Evolutionary conservation across 2,888 invertebrate species (phyloP).

Genomic region (Vanessa cardui): DNA sequence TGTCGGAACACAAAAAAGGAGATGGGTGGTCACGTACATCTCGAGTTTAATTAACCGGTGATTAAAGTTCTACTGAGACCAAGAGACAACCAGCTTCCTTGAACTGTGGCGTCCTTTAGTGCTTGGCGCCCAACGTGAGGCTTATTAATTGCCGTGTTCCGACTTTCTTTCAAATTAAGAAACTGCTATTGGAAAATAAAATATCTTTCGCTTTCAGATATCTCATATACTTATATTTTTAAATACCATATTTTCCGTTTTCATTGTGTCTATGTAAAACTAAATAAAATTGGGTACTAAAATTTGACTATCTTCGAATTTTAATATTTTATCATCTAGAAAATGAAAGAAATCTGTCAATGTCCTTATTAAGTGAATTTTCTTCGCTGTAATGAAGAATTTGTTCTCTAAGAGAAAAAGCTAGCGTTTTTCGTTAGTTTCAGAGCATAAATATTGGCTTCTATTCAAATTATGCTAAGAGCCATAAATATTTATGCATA

Average conservation of each 20-base stretch:
- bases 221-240: not conserved
- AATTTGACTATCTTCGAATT: not conserved
- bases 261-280: not conserved
- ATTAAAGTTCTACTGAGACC: conserved; percentile 62
- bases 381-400: conserved; percentile 26
- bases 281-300: not conserved
- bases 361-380: conserved; percentile 29
- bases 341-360: conserved; percentile 41
- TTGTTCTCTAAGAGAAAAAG: conserved; percentile 64
- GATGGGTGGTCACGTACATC: conserved; percentile 58
- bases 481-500: conserved; percentile 44
- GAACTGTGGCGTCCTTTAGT: conserved; percentile 27
- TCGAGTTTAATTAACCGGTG: conserved; percentile 69
- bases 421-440: conserved; percentile 70
- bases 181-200: conserved; percentile 10
- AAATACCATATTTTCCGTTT: not conserved
- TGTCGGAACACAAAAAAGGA: conserved; percentile 30
- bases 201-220: not conserved
- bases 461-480: conserved; percentile 47
- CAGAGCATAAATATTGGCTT: conserved; percentile 45
- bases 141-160: conserved; percentile 44
- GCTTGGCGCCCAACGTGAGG: conserved; percentile 51
- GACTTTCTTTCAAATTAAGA: conserved; percentile 31
- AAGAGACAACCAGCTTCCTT: conserved; percentile 33
- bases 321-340: not conserved